Conservation (phyloP, 2,113 vertebrate genomes). For the Microcebus griseorufus region DNA sequence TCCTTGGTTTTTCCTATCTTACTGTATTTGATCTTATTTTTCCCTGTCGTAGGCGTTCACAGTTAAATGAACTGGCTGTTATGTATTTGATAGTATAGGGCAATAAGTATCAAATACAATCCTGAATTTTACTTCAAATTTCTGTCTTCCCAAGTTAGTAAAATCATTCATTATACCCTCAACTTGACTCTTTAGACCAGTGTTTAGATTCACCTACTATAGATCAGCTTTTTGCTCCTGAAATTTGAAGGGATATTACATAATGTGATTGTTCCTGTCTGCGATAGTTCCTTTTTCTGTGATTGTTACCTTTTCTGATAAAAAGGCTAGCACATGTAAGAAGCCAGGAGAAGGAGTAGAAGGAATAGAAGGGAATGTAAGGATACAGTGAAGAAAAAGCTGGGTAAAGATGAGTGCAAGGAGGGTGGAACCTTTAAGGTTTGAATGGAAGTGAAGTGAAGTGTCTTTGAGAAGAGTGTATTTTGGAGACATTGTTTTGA, state of each 20-base stretch:
- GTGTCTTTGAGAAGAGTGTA: background rate
- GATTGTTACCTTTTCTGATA: background rate
- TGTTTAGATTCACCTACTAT: background rate
- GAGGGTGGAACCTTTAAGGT: background rate
- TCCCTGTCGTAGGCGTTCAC: background rate
- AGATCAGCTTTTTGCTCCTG: background rate
- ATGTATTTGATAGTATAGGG: background rate
- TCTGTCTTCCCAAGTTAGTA: background rate
- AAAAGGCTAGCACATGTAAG: background rate
- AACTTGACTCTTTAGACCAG: background rate
- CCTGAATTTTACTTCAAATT: background rate
- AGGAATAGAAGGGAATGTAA: background rate
- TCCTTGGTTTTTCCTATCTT: background rate
- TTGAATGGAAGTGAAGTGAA: background rate
- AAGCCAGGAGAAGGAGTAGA: background rate
- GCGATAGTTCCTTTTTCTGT: background rate
- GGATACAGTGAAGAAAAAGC: background rate
- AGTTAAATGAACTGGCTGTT: background rate
- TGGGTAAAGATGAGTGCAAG: background rate
- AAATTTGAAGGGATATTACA: background rate
- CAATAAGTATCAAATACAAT: background rate
- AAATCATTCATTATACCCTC: background rate
- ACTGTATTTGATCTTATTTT: background rate
- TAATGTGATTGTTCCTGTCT: background rate
- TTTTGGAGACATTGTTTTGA: background rate